Evolutionary conservation across 2,888 invertebrate genomes (phyloP).

Genomic region (Morpho achilles): DNA sequence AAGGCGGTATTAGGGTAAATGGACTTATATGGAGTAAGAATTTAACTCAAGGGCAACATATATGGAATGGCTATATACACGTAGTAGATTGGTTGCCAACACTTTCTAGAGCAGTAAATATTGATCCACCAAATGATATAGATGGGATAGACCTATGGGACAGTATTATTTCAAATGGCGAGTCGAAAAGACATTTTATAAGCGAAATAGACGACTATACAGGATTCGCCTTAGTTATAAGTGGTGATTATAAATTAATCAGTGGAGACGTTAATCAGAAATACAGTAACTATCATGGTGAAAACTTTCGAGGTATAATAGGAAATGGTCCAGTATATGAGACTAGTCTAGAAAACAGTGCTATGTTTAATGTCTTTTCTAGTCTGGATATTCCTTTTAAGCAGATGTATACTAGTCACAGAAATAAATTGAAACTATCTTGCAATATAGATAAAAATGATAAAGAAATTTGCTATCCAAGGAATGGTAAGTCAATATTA

Average conservation of each 20-base stretch:
- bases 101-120: slow-evolving; percentile 61
- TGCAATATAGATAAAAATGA: slow-evolving; percentile 32
- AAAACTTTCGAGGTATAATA: slow-evolving; percentile 45
- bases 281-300: slow-evolving; percentile 47
- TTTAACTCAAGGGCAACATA: slow-evolving; percentile 54
- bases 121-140: slow-evolving; percentile 40
- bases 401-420: slow-evolving; percentile 32
- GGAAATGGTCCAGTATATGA: slow-evolving; percentile 45
- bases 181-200: slow-evolving; percentile 46
- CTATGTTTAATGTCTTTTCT: slow-evolving; percentile 40
- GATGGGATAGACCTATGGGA: slow-evolving; percentile 64
- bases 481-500: slow-evolving; percentile 11
- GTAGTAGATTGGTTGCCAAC: slow-evolving; percentile 92
- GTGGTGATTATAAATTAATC: slow-evolving; percentile 54
- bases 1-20: slow-evolving; percentile 88
- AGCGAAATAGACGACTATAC: slow-evolving; percentile 58
- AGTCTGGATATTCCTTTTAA: slow-evolving; percentile 39
- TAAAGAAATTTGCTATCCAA: slow-evolving; percentile 43
- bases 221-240: slow-evolving; percentile 48
- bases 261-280: slow-evolving; percentile 40
- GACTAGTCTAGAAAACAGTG: slow-evolving; percentile 41
- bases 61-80: slow-evolving; percentile 81
- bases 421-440: slow-evolving; percentile 41
- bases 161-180: slow-evolving; percentile 42
- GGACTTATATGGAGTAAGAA: slow-evolving; percentile 83